Conservation (phyloP, 2,888 invertebrate genomes). For the Tanypteryx hageni region DNA sequence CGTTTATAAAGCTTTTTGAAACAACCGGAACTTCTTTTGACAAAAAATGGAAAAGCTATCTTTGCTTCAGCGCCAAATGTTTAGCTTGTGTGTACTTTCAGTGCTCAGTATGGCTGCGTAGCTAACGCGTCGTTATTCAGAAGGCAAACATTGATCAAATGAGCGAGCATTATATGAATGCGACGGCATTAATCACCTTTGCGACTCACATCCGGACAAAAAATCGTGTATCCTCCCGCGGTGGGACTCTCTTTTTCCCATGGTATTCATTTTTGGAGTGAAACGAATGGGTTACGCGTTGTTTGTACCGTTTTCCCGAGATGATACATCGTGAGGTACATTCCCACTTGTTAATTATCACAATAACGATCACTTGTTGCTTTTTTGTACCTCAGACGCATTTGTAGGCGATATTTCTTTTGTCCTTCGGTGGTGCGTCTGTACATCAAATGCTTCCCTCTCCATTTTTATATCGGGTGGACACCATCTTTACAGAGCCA, state of each 20-base stretch:
- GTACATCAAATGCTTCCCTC: background rate
- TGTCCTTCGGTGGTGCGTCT: background rate
- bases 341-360: background rate
- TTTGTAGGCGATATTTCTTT: background rate
- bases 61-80: background rate
- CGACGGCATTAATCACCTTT: conserved; percentile 23
- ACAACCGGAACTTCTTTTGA: no score
- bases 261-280: background rate
- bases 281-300: background rate
- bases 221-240: background rate
- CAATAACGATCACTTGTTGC: background rate
- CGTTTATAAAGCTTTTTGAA: no score
- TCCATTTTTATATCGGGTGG: no score
- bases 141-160: conserved; percentile 39
- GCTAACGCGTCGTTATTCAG: background rate
- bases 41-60: background rate
- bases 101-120: background rate
- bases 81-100: background rate
- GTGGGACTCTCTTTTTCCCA: background rate
- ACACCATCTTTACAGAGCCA: no score
- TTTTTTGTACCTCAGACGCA: background rate
- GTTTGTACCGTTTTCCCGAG: background rate
- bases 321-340: background rate
- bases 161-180: background rate
- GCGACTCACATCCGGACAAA: background rate